Conservation (phyloP, 2,113 vertebrate species). For the Laterallus jamaicensis region DNA sequence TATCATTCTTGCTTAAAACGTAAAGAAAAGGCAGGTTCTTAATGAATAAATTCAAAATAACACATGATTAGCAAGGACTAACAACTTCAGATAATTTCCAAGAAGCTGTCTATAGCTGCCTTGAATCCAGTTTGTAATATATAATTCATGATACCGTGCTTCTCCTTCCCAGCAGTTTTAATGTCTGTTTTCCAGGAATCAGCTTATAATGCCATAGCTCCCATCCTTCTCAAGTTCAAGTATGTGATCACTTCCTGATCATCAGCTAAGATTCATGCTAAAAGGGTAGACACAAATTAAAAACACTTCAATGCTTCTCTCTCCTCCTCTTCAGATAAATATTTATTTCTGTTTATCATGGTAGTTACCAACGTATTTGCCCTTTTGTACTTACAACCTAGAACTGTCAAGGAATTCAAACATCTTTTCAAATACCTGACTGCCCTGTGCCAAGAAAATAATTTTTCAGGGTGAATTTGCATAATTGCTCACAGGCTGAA, state of each 20-base stretch:
- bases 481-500: slow-evolving; percentile 11
- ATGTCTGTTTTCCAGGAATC: neutral
- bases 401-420: neutral
- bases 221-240: neutral
- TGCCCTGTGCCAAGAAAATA: neutral
- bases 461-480: slow-evolving; percentile 27
- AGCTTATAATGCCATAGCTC: neutral
- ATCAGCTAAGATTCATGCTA: neutral
- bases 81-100: neutral
- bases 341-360: neutral
- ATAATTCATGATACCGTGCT: neutral
- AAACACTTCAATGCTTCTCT: neutral
- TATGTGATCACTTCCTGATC: neutral
- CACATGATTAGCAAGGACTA: neutral
- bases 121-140: neutral
- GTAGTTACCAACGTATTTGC: neutral
- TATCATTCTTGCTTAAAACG: neutral
- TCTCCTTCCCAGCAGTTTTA: neutral
- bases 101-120: neutral
- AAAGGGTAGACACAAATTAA: neutral
- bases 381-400: neutral
- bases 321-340: neutral
- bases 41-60: neutral
- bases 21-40: neutral
- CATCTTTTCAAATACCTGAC: neutral